Conservation (phyloP, 1,140 invertebrate species). For the fruit fly (Drosophila melanogaster) region DNA sequence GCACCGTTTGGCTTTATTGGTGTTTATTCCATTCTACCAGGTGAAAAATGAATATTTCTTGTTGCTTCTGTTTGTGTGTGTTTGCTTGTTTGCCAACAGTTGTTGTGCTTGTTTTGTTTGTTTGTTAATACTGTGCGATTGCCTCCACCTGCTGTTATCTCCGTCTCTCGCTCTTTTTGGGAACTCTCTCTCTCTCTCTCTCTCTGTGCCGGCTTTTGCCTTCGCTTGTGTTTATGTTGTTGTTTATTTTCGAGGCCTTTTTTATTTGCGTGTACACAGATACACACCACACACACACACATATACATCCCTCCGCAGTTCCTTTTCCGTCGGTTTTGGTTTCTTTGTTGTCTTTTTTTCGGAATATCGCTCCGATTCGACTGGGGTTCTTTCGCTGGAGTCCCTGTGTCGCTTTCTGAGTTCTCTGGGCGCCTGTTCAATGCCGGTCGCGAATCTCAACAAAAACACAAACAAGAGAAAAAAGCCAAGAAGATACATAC, state of each 20-base stretch:
- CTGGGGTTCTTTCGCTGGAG: slow-evolving; percentile 12
- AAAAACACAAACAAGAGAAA: slow-evolving; percentile 76
- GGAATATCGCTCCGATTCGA: slow-evolving; percentile 22
- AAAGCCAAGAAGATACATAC: slow-evolving; percentile 24
- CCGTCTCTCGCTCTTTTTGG: neutral
- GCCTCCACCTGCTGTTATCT: slow-evolving; percentile 37
- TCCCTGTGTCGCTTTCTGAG: slow-evolving; percentile 14
- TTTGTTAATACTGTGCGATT: slow-evolving; percentile 71
- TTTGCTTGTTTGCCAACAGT: slow-evolving; percentile 30
- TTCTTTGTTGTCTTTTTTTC: slow-evolving; percentile 38
- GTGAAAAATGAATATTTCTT: slow-evolving; percentile 16
- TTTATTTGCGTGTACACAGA: slow-evolving; percentile 63
- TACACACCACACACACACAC: slow-evolving; percentile 29
- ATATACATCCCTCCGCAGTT: slow-evolving; percentile 31
- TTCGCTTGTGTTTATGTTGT: slow-evolving; percentile 50
- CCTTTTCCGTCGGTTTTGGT: slow-evolving; percentile 55
- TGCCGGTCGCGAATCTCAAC: slow-evolving; percentile 80
- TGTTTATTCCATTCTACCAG: slow-evolving; percentile 29
- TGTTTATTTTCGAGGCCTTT: slow-evolving; percentile 77
- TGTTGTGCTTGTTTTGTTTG: slow-evolving; percentile 52
- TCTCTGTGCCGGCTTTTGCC: slow-evolving; percentile 36
- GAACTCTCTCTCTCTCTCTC: slow-evolving; percentile 11
- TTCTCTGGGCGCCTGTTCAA: slow-evolving; percentile 74
- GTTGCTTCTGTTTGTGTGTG: slow-evolving; percentile 17
- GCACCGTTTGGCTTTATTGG: slow-evolving; percentile 21